phyloP scores from a whole-genome alignment of 37 sponge, comb jelly and placozoan genomes.

The Beroe forskalii region DNA sequence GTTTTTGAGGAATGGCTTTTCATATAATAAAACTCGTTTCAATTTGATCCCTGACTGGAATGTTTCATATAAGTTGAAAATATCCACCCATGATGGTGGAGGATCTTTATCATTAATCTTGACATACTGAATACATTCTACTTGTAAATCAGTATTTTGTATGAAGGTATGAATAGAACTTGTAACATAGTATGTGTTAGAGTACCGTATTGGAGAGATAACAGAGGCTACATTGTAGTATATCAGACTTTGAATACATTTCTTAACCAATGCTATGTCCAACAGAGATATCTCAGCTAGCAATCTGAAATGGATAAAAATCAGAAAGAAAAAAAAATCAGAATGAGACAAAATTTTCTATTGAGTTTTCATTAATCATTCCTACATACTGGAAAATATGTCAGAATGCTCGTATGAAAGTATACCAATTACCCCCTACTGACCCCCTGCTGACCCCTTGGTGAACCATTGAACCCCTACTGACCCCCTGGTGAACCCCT shows the following conservation, averaged over 20 bases:
- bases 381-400: too few species aligned
- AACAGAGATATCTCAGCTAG: conserved; percentile 4
- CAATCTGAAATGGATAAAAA: conserved; percentile 54
- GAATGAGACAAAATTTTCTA: too few species aligned
- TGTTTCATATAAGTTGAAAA: conserved; percentile 49
- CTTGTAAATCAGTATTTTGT: background rate
- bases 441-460: too few species aligned
- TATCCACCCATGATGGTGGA: conserved; percentile 7
- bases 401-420: too few species aligned
- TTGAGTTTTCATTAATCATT: too few species aligned
- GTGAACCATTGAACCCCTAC: too few species aligned
- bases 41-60: conserved; percentile 56
- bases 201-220: conserved; percentile 44
- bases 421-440: too few species aligned
- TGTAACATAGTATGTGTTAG: conserved; percentile 55
- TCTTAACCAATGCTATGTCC: conserved; percentile 1
- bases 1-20: conserved; percentile 41
- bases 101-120: background rate
- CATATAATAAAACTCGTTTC: conserved; percentile 14
- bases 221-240: conserved; percentile 28
- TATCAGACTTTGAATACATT: conserved; percentile 49
- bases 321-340: background rate
- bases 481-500: too few species aligned
- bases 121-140: conserved; percentile 39
- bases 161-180: background rate